Conservation (phyloP, 2,113 vertebrate species). For the Seriola dumerili region DNA sequence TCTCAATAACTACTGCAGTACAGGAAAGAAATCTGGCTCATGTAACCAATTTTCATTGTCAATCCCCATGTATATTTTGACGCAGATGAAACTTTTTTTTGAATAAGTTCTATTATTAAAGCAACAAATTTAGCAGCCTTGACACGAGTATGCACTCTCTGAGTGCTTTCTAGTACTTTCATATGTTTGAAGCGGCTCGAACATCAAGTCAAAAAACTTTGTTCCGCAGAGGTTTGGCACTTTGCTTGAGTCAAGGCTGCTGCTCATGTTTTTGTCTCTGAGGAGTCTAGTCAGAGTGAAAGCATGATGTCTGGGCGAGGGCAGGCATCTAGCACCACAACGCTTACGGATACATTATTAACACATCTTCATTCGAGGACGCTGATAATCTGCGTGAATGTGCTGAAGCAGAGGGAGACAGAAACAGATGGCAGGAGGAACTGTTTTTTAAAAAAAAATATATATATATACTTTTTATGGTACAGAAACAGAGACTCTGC, state of each 20-base stretch:
- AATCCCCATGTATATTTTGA: background rate
- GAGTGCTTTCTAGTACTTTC: slow-evolving; percentile 34
- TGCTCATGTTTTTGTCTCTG: slow-evolving; percentile 33
- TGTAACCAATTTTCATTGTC: background rate
- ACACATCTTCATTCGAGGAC: slow-evolving; percentile 29
- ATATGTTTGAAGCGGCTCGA: slow-evolving; percentile 27
- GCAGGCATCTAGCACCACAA: slow-evolving; percentile 5
- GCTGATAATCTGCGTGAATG: slow-evolving; percentile 24
- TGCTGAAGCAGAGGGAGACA: slow-evolving; percentile 10
- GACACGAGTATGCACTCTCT: background rate
- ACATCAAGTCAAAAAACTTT: slow-evolving; percentile 18
- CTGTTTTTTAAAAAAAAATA: too few species aligned
- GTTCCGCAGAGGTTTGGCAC: slow-evolving; percentile 19
- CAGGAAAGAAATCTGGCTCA: background rate
- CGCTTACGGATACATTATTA: slow-evolving; percentile 60
- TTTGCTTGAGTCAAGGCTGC: slow-evolving; percentile 18
- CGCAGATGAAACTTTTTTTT: background rate
- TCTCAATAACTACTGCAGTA: background rate
- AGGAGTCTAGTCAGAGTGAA: slow-evolving; percentile 35
- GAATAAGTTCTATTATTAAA: background rate
- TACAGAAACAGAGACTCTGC: slow-evolving; percentile 4
- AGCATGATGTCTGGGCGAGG: slow-evolving; percentile 20
- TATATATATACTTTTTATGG: background rate
- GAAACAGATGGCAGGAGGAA: background rate
- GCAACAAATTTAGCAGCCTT: background rate